Conservation (phyloP, 2,888 invertebrate species). For the Theodoxus fluviatilis region DNA sequence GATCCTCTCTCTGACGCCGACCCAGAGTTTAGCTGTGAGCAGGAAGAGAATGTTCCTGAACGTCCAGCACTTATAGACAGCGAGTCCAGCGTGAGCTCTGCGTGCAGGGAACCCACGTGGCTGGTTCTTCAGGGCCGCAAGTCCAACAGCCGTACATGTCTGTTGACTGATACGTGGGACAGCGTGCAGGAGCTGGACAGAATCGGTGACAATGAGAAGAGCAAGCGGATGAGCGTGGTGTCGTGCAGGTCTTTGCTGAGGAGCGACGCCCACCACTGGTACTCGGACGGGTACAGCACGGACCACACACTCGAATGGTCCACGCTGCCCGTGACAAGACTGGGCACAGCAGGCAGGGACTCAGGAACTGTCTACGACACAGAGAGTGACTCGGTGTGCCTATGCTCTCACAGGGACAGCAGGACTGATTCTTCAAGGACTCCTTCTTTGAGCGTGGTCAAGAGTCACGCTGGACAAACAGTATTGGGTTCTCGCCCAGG, state of each 20-base stretch:
- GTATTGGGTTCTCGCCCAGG: no score
- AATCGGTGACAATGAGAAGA: constrained; percentile 28
- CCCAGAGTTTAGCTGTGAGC: no score
- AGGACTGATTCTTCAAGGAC: not conserved
- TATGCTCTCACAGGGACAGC: constrained; percentile 3
- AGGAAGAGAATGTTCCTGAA: constrained; percentile 11
- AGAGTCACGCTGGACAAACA: no score
- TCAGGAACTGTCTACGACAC: no score
- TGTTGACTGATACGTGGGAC: constrained; percentile 48
- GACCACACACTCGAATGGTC: constrained; percentile 42
- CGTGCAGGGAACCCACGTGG: constrained; percentile 6
- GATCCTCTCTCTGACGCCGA: constrained; percentile 27
- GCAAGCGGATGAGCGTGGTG: constrained; percentile 32
- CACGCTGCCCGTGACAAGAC: constrained; percentile 41
- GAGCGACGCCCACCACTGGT: constrained; percentile 36
- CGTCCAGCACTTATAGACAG: not conserved
- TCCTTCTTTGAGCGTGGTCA: no score
- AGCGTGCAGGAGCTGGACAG: constrained; percentile 34
- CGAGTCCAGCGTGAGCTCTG: constrained; percentile 13
- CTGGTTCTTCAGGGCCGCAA: not conserved
- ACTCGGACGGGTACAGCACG: constrained; percentile 45
- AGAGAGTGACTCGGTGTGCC: no score
- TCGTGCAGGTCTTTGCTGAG: constrained; percentile 35
- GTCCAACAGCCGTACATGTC: constrained; percentile 37
- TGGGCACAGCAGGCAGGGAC: constrained; percentile 28